A percentile compares a stretch with the other conserved stretches of the same genome.
These are phyloP conservation scores for Sarcophaga rosellei DNA, from an alignment of 2,888 invertebrate genomes.

Conservation along the genomic window DNA sequence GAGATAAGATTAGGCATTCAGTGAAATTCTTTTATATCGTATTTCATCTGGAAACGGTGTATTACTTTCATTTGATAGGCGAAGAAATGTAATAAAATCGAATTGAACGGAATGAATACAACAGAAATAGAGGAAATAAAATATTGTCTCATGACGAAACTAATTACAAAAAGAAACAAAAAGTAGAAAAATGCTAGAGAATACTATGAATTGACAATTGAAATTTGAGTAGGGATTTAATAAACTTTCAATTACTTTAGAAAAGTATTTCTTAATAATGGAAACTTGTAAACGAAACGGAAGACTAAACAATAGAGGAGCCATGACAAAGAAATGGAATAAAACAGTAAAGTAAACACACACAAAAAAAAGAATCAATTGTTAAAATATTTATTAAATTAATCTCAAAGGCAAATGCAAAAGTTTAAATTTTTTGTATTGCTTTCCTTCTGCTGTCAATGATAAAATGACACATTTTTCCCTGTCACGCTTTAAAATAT, in stretches of 20 bases:
- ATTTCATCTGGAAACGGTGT: too few relatives aligned
- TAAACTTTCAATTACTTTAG: constrained; percentile 10
- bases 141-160: constrained; percentile 6
- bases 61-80: too few relatives aligned
- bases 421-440: too few relatives aligned
- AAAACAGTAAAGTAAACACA: background rate
- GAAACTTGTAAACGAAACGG: too few relatives aligned
- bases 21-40: too few relatives aligned
- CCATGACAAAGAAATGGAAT: background rate
- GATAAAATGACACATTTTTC: background rate
- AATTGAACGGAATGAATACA: too few relatives aligned
- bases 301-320: too few relatives aligned
- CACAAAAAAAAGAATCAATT: background rate
- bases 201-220: background rate
- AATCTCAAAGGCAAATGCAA: background rate
- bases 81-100: too few relatives aligned
- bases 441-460: background rate
- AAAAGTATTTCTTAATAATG: constrained; percentile 2
- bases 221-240: constrained; percentile 25
- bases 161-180: constrained; percentile 4
- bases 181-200: background rate
- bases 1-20: too few relatives aligned
- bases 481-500: too few relatives aligned
- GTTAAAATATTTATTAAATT: constrained; percentile 9
- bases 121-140: background rate